These are phyloP conservation scores for Ganaspis sp. DNA, from an alignment of 1,140 invertebrate genomes.

Conservation along the genomic window DNA sequence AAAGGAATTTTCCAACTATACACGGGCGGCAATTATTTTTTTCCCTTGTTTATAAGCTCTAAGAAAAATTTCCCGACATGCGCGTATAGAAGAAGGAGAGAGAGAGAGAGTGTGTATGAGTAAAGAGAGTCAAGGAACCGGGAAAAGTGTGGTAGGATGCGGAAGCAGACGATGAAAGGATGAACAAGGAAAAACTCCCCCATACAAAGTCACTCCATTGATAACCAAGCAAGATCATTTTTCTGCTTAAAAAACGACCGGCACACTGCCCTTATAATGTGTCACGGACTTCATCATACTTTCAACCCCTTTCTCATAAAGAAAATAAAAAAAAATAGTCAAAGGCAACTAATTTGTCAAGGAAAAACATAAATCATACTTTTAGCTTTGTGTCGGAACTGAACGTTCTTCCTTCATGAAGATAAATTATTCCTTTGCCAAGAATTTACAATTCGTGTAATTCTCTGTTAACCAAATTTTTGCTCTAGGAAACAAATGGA, in stretches of 20 bases:
- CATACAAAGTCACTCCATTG: constrained; percentile 25
- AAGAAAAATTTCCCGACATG: background rate
- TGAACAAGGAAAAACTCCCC: background rate
- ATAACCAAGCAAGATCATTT: constrained; percentile 27
- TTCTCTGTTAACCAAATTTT: too few species aligned
- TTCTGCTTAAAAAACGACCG: background rate
- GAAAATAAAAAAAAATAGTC: background rate
- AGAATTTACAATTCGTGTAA: too few species aligned
- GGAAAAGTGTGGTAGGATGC: background rate
- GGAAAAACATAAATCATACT: background rate
- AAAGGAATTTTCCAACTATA: background rate
- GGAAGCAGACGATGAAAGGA: background rate
- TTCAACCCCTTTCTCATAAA: background rate
- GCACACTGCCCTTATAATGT: constrained; percentile 5
- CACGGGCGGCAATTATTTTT: background rate
- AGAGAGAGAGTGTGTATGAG: background rate
- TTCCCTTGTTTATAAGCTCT: background rate
- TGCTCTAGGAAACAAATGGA: too few species aligned
- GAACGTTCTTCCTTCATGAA: background rate
- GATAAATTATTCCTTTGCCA: background rate
- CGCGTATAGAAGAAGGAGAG: background rate
- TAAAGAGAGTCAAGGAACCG: background rate
- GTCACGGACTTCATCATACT: background rate
- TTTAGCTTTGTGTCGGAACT: background rate
- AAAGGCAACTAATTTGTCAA: constrained; percentile 1